Base-by-base conservation (phyloP, 2,888 invertebrate genomes). In the Phyllotreta cruciferae region DNA sequence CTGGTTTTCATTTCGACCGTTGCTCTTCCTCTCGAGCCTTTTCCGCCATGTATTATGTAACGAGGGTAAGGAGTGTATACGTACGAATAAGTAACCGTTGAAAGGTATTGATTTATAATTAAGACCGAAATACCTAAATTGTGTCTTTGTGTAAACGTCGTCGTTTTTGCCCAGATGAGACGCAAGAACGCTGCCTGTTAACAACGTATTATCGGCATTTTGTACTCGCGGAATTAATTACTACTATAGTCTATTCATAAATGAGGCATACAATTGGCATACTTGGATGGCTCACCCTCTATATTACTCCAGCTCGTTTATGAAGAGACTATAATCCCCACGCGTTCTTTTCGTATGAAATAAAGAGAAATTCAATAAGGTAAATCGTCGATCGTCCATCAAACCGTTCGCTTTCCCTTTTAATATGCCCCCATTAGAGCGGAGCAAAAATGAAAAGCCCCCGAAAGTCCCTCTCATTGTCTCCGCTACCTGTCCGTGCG, bases 41-140 rank as follows among this genome's bases (percentile, higher is more conserved):
- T 75, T 75, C 38, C 56, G 56, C 72, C 74, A 49, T 49, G 49
- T 49, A 49, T 35, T n/a, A 49, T 5, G 49, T 49, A 44, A 44
- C 10, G 13, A 60, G 24, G 24, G 24, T 53, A 75, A 78, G 75
- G 77, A 79, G 76, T 24, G n/a, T n/a, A n/a, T 24, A 24, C 24
- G 77, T 76, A 77, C 5, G 36, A 78, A 77, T 77, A 78, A 78
- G 77, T 77, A 77, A 78, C 78, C 77, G 78, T 76, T 76, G 77
- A 78, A 77, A 79, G 77, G 75, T 79, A 79, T 79, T 74, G 79
- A 79, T 79, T 79, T 74, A 74, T 78, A 79, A 79, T 79, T 79
- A 79, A 75, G 66, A 63, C 66, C 66, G 35, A 49, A 67, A 69
- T 72, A 71, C 49, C 49, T 49, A 49, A 49, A 49, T 70, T 70